Percentiles rank a stretch among this genome's conserved stretches.
These are phyloP conservation scores for Drosophila hydei DNA, from an alignment of 1,140 invertebrate genomes.

Conservation along the genomic window DNA sequence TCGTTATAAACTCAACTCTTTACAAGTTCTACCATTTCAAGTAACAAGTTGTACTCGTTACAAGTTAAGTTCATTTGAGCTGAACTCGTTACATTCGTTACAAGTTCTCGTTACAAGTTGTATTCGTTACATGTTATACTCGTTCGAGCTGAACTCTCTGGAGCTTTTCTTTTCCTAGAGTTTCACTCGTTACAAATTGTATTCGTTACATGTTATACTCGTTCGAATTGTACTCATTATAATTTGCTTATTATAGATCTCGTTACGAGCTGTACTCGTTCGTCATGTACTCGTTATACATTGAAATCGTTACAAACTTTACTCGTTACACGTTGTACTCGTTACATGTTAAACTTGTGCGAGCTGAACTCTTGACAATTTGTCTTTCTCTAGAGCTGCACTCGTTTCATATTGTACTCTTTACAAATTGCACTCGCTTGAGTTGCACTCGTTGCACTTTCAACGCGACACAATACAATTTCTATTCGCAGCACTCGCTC, in stretches of 20 bases:
- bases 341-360: not conserved
- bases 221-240: constrained; percentile 25
- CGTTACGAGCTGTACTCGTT: too few species aligned
- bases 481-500: not conserved
- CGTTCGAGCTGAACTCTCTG: not conserved
- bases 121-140: not conserved
- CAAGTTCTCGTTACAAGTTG: not conserved
- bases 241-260: too few species aligned
- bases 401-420: not conserved
- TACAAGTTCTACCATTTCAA: not conserved
- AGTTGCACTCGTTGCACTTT: not conserved
- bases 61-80: not conserved
- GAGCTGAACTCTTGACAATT: not conserved
- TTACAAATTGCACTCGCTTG: not conserved
- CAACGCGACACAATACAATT: too few species aligned
- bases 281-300: too few species aligned
- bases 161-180: not conserved
- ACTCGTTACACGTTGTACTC: constrained; percentile 6
- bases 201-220: too few species aligned
- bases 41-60: constrained; percentile 7
- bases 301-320: not conserved
- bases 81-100: not conserved
- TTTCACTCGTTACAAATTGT: not conserved
- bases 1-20: too few species aligned
- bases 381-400: not conserved